phyloP scores from a whole-genome alignment of 2,888 invertebrate genomes.

The Melanophora roralis region DNA sequence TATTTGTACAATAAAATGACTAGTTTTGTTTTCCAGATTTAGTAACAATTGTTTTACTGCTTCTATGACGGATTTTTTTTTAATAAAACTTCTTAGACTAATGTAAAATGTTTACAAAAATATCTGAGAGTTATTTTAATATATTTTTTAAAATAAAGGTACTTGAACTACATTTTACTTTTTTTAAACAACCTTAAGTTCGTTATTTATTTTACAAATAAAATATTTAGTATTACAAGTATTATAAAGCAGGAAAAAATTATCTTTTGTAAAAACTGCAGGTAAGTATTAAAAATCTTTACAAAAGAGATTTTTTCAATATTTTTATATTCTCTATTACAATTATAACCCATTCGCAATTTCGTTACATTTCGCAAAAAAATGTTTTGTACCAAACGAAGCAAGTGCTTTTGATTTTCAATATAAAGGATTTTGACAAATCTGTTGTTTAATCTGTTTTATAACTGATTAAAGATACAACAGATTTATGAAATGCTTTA shows the following conservation, averaged over 20 bases:
- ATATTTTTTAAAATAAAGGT: constrained; percentile 41
- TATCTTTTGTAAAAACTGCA: not conserved
- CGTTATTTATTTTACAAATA: not conserved
- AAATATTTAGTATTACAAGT: too few species aligned
- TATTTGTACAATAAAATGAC: constrained; percentile 55
- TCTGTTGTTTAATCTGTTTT: constrained; percentile 27
- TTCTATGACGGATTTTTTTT: not conserved
- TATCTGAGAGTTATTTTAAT: constrained; percentile 23
- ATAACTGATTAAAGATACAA: not conserved
- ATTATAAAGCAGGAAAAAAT: too few species aligned
- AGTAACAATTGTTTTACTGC: constrained; percentile 40
- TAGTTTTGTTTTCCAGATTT: constrained; percentile 50
- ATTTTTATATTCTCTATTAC: too few species aligned
- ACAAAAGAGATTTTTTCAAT: not conserved
- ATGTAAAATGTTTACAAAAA: constrained; percentile 45
- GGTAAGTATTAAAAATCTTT: not conserved
- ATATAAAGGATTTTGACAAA: constrained; percentile 39
- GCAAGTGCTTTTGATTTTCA: not conserved
- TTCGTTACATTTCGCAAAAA: not conserved
- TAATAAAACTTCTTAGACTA: constrained; percentile 1
- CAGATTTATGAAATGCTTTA: constrained; percentile 44
- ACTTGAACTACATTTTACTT: constrained; percentile 37
- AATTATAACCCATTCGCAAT: not conserved
- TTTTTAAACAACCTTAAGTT: constrained; percentile 38
- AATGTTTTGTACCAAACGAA: too few species aligned